Base-by-base conservation (phyloP, 2,113 vertebrate genomes). In the Phalacrocorax aristotelis region DNA sequence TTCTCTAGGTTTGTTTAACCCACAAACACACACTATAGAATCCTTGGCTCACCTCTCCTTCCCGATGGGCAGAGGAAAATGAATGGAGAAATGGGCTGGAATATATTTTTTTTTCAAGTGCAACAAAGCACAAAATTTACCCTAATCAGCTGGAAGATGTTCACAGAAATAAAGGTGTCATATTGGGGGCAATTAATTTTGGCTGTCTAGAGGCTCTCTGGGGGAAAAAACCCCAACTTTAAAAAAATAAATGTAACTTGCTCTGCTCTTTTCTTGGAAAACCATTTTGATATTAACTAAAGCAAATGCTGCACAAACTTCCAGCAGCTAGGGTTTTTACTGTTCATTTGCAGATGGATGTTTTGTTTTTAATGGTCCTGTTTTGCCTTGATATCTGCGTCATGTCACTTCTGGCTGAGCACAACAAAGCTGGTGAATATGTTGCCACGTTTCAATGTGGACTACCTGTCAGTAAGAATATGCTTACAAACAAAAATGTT, bases 341-440 rank as follows among this genome's bases (percentile, higher is more conserved):
- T 87, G 71, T 75, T 83, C 66, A 80, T 91, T 97, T 87, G 68
- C 89, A 95, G 93, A 86, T 83, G 83, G 68, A 51, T 92, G 36
- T 88, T 38, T 96, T 92, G 70, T 81, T 95, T 93, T 91, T 91
- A 95, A 93, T 60, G 64, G 58, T 55, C 58, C 68, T 62, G 38
- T 79, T 97, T 78, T 92, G 40, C 86, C 52, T 85, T 81, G 83
- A 93, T 92, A 69, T 84, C 70, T 85, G 40, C 4, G 1, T 74
- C 4, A 1, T 70, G 62, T 93, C 68, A 72, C 54, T 96, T 96
- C 76, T 95, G 88, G 80, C 83, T 90, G 32, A 97, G 70, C 58
- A 54, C 49, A 55, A 54, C 1, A 7, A 72, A 76, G 64, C 34
- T 36, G 48, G n/a, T 3, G 9, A 48, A 16, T 29, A 20, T 42